Conservation (phyloP, 2,113 vertebrate genomes). For the Addax nasomaculatus region DNA sequence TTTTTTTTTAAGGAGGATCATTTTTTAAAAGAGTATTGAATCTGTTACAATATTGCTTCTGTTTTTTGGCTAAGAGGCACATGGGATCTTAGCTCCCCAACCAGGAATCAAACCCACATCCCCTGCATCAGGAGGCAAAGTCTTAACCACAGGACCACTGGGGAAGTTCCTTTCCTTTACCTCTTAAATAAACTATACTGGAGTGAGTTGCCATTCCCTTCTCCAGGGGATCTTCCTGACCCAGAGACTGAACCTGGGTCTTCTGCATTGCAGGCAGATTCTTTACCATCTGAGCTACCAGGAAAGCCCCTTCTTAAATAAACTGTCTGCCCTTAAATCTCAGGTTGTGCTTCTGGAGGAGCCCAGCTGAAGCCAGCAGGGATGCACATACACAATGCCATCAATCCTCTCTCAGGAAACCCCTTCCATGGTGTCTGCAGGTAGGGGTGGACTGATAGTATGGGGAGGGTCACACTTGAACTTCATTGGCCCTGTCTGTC, state of each 20-base stretch:
- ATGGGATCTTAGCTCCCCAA: not conserved
- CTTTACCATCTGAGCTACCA: not conserved
- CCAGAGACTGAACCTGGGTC: not conserved
- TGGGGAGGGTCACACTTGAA: not conserved
- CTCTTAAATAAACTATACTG: not conserved
- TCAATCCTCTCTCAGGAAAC: not conserved
- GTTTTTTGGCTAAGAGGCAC: not conserved
- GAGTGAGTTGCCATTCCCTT: not conserved
- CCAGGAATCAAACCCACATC: not conserved
- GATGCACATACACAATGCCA: fast-evolving
- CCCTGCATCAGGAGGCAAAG: not conserved
- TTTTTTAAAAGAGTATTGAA: not conserved
- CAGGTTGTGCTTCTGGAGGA: not conserved
- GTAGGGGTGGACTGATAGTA: not conserved
- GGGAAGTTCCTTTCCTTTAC: not conserved
- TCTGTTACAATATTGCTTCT: not conserved
- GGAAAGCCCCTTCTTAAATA: not conserved
- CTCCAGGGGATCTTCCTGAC: not conserved
- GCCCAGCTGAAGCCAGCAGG: not conserved
- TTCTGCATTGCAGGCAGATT: not conserved
- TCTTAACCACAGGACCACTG: not conserved
- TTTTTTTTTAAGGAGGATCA: not conserved
- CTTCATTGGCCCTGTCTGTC: not conserved
- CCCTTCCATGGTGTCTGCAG: not conserved
- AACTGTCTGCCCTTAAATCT: not conserved